phyloP scores from a whole-genome alignment of 2,888 invertebrate genomes.

The Archips crataeganus region DNA sequence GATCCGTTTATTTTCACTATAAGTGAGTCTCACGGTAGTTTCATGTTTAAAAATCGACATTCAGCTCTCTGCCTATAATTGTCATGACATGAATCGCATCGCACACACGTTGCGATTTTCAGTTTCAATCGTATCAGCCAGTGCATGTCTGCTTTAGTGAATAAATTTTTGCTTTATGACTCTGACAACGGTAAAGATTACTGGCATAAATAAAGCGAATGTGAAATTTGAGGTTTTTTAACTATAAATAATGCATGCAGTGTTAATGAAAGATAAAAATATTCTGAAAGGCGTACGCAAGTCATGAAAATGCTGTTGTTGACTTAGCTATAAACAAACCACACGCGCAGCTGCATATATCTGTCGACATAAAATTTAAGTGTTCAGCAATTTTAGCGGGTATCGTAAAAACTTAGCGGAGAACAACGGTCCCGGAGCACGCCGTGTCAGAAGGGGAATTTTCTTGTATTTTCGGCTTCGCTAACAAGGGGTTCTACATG shows the following conservation, averaged over 20 bases:
- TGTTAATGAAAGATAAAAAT: neutral
- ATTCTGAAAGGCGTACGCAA: slow-evolving; percentile 37
- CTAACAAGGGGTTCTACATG: slow-evolving; percentile 82
- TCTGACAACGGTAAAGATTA: slow-evolving; percentile 17
- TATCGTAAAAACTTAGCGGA: slow-evolving; percentile 67
- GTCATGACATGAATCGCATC: neutral
- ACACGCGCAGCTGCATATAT: slow-evolving; percentile 60
- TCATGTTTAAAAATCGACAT: too few species aligned
- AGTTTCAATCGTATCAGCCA: slow-evolving; percentile 23
- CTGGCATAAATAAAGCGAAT: slow-evolving; percentile 24
- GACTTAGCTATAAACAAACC: slow-evolving; percentile 53
- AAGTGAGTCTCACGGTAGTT: too few species aligned
- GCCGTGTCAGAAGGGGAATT: slow-evolving; percentile 70
- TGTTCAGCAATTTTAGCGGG: slow-evolving; percentile 63
- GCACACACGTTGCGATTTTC: slow-evolving; percentile 18
- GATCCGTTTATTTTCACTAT: too few species aligned
- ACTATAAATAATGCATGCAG: neutral
- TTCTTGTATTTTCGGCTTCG: slow-evolving; percentile 73
- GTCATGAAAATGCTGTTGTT: slow-evolving; percentile 50
- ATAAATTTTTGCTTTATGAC: slow-evolving; percentile 22
- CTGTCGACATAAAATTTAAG: slow-evolving; percentile 72
- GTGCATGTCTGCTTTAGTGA: slow-evolving; percentile 23
- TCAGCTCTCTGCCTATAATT: neutral
- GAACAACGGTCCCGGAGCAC: slow-evolving; percentile 66
- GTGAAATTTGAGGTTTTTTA: neutral